These are phyloP conservation scores for Hippasteria phrygiana DNA, from an alignment of 53 echinoderm and acorn worm species.

Conservation along the genomic window DNA sequence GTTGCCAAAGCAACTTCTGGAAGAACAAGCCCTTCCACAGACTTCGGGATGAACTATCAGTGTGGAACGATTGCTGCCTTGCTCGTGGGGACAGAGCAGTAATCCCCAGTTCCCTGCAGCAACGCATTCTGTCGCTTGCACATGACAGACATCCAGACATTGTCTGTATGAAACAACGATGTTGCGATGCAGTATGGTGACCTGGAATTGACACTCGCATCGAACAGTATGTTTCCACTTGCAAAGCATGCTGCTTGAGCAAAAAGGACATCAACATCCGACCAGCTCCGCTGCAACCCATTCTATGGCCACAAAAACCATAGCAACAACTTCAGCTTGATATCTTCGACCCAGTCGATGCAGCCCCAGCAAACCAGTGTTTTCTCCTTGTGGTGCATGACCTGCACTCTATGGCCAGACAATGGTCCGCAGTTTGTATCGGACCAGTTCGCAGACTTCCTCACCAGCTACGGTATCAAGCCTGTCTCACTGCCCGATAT, in stretches of 20 bases:
- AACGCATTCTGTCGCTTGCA: conserved; percentile 13
- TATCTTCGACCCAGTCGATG: conserved; percentile 67
- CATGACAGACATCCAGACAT: conserved; percentile 58
- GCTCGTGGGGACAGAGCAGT: conserved; percentile 36
- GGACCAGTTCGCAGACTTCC: conserved; percentile 57
- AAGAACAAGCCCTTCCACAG: neutral
- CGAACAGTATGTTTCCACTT: conserved; percentile 29
- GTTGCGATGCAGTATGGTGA: conserved; percentile 59
- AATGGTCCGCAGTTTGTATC: conserved; percentile 66
- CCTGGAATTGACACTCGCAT: conserved; percentile 41
- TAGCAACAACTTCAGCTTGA: conserved; percentile 69
- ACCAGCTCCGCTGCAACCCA: conserved; percentile 51
- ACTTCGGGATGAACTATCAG: conserved; percentile 45
- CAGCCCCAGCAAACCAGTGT: conserved; percentile 55
- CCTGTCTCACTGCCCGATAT: conserved; percentile 62
- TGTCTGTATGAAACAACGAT: conserved; percentile 44
- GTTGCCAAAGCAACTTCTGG: neutral
- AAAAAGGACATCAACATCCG: conserved; percentile 21
- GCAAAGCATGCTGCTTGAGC: conserved; percentile 33
- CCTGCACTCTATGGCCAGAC: conserved; percentile 72
- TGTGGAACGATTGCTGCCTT: conserved; percentile 58
- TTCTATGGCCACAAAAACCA: conserved; percentile 59
- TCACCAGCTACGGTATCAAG: conserved; percentile 40
- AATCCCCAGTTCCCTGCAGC: conserved; percentile 38
- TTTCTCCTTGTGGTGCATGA: conserved; percentile 70